Evolutionary conservation across 1,140 invertebrate species (phyloP).

Genomic region (Charaxes varanes): DNA sequence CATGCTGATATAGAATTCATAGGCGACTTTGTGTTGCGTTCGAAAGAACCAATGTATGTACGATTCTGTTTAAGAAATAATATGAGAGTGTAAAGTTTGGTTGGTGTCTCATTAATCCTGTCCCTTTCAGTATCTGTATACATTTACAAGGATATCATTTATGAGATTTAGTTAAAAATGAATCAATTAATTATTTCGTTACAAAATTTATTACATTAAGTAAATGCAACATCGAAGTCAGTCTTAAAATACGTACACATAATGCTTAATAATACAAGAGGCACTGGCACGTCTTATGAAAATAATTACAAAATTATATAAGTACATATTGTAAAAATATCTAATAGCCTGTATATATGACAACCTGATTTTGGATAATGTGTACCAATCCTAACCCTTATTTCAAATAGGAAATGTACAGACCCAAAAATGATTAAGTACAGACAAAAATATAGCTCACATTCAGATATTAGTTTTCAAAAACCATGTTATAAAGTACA

Average conservation of each 20-base stretch:
- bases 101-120: too few species aligned
- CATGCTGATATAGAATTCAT: conserved; percentile 1
- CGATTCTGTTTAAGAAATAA: conserved; percentile 10
- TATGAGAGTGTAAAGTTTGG: neutral
- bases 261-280: conserved; percentile 52
- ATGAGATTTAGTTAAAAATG: too few species aligned
- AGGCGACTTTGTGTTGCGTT: conserved; percentile 6
- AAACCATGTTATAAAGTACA: too few species aligned
- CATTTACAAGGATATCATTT: too few species aligned
- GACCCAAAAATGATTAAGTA: too few species aligned
- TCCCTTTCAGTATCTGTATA: too few species aligned
- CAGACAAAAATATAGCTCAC: too few species aligned
- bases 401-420: too few species aligned
- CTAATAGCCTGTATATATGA: conserved; percentile 9
- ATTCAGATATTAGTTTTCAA: too few species aligned
- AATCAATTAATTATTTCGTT: conserved; percentile 11
- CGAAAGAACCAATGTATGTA: conserved; percentile 12
- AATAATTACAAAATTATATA: conserved; percentile 7
- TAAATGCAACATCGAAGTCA: conserved; percentile 66
- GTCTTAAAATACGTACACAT: conserved; percentile 63
- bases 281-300: conserved; percentile 57
- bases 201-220: conserved; percentile 31
- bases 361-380: conserved; percentile 12
- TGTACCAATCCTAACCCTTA: too few species aligned
- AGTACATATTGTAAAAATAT: conserved; percentile 10